phyloP scores from a whole-genome alignment of 2,888 invertebrate genomes.

The Dinocampus coccinellae region DNA sequence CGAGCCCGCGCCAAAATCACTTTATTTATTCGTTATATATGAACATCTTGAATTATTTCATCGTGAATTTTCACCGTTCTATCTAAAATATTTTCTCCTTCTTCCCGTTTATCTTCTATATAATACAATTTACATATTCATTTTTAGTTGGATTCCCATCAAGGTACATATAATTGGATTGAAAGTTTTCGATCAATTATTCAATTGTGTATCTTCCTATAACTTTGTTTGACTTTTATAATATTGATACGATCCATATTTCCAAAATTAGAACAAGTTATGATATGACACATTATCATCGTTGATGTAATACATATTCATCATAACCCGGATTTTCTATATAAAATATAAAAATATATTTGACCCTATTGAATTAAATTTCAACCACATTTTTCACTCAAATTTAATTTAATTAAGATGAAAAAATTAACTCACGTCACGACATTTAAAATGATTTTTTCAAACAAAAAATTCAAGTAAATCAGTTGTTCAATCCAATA shows the following conservation, averaged over 20 bases:
- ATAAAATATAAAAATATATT: too few species aligned
- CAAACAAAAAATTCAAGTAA: too few species aligned
- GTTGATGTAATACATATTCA: too few species aligned
- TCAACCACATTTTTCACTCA: too few species aligned
- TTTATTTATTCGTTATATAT: neutral
- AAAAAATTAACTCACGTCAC: too few species aligned
- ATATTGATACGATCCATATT: neutral
- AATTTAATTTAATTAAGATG: too few species aligned
- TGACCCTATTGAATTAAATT: too few species aligned
- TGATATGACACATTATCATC: too few species aligned
- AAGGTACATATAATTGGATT: neutral
- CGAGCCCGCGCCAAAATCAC: neutral
- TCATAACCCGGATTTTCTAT: too few species aligned
- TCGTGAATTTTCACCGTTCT: neutral
- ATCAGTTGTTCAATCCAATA: too few species aligned
- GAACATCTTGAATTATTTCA: neutral
- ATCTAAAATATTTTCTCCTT: neutral
- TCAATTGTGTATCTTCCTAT: neutral
- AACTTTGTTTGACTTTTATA: neutral
- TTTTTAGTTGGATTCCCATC: neutral
- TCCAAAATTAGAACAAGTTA: constrained; percentile 18
- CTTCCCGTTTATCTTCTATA: neutral
- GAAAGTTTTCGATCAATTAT: neutral
- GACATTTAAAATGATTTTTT: too few species aligned
- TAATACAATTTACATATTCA: neutral